Base-by-base conservation (phyloP, 2,797 vertebrate genomes). In the Erithacus rubecula region DNA sequence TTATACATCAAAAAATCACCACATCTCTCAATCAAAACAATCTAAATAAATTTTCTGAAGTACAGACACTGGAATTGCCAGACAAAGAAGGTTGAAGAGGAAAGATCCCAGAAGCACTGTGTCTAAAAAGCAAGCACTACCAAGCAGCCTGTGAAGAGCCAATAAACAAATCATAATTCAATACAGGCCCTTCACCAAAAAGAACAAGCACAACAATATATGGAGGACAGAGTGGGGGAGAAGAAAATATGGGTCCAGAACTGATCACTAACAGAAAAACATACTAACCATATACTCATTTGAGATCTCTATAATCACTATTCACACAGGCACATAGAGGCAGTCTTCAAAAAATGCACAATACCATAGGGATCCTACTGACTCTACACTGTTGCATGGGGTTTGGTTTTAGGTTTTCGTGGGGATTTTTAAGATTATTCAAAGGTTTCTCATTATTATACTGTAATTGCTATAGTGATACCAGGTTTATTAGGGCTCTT, bases 161-260 rank as follows among this genome's bases (percentile, higher is more conserved):
- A 37, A 64, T 51, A 90, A 95, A 92, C 53, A 93, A 90, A 81
- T 7, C 58, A 32, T 55, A 95, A 91, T 71, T 78, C 36, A 4
- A 82, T 21, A 58, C 63, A 91, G 74, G 34, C 68, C 60, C 58
- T 65, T 65, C 43, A 58, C 30, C 1, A 18, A 72, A 41, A 62
- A 78, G 52, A 55, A 79, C 4, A 7, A 71, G 39, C 21, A 76
- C 44, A 64, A 79, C 59, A 76, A 82, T 41, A 83, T 11, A 81
- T 29, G 60, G 53, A 46, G 36, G 60, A 92, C 5, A 12, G 29
- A 62, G 27, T 0, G 3, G 27, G 27, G 20, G 19, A 78, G n/a
- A 76, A 71, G 49, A 87, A 87, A 93, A 58, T 29, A 20, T 0
- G 2, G 65, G 34, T 22, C 41, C 74, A 90, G 46, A 80, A 78